Conservation (phyloP, 2,113 vertebrate genomes). For the Phoenicopterus ruber region DNA sequence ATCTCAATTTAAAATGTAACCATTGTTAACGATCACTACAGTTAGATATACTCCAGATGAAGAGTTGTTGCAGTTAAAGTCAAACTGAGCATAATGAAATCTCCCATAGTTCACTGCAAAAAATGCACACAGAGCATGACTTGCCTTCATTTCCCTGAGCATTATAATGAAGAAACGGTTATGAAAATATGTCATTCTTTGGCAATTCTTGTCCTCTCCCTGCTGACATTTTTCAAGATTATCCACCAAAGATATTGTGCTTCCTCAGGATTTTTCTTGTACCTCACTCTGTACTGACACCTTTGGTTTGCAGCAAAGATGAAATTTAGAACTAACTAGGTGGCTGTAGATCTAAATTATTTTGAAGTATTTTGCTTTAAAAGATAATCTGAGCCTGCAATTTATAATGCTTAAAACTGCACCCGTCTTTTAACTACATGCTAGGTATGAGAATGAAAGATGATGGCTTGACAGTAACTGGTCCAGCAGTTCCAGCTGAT, state of each 20-base stretch:
- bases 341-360: not conserved
- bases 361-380: not conserved
- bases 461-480: not conserved
- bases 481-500: not conserved
- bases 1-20: not conserved
- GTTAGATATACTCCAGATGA: not conserved
- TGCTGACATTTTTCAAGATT: not conserved
- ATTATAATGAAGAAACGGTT: not conserved
- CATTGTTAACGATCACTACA: not conserved
- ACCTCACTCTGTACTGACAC: not conserved
- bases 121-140: not conserved
- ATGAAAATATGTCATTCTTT: not conserved
- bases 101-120: not conserved
- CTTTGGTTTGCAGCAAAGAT: not conserved
- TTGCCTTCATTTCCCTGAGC: not conserved
- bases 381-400: not conserved
- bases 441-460: not conserved
- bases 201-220: not conserved
- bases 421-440: not conserved
- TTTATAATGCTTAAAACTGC: not conserved
- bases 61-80: not conserved
- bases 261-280: not conserved
- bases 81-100: slow-evolving; percentile 17
- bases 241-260: not conserved
- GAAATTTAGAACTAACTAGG: not conserved